Conservation (phyloP, 2,113 vertebrate species). For the Xiphophorus hellerii region DNA sequence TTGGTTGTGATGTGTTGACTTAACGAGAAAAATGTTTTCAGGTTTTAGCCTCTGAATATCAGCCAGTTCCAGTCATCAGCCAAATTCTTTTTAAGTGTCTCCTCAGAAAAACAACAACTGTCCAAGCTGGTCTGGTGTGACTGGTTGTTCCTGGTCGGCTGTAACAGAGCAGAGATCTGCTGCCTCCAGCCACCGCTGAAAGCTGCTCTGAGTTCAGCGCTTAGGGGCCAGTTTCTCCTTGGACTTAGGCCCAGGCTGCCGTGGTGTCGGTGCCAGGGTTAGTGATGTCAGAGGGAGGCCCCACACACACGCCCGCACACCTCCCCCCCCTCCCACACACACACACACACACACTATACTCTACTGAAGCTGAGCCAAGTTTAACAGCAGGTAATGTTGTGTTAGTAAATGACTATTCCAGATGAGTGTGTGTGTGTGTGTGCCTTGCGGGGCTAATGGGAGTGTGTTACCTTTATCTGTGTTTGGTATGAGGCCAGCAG, state of each 20-base stretch:
- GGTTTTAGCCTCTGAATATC: neutral
- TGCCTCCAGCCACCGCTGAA: neutral
- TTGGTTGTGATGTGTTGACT: no score
- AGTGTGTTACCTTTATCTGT: no score
- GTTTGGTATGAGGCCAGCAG: conserved; percentile 1
- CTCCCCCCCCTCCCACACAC: neutral
- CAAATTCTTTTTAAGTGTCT: no score
- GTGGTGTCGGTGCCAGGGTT: neutral
- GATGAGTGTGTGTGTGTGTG: neutral
- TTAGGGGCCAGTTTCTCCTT: neutral
- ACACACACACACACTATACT: no score
- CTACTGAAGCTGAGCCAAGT: neutral
- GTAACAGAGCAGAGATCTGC: neutral
- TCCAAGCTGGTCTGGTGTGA: no score
- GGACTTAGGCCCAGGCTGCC: conserved; percentile 3
- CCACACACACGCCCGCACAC: neutral
- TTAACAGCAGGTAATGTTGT: conserved; percentile 1
- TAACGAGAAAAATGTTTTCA: no score
- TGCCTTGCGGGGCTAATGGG: neutral
- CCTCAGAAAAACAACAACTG: no score
- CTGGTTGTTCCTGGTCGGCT: no score
- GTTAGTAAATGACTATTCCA: neutral
- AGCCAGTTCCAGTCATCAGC: neutral
- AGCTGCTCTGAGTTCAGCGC: conserved; percentile 1
- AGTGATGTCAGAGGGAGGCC: conserved; percentile 14